These are phyloP conservation scores for Antheraea mylitta DNA, from an alignment of 1,140 invertebrate genomes.

Conservation along the genomic window DNA sequence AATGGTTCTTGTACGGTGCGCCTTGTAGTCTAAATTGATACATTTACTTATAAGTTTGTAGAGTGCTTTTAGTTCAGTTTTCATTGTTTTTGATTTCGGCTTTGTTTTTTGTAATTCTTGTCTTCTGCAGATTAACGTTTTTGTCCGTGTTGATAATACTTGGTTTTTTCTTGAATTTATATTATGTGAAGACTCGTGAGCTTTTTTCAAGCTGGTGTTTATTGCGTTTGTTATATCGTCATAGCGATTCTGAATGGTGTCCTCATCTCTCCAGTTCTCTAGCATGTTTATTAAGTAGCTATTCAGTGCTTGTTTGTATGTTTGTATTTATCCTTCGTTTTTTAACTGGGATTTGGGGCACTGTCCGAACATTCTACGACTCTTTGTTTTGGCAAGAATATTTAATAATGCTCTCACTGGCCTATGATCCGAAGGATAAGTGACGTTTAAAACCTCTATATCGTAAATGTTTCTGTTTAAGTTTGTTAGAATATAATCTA, in stretches of 20 bases:
- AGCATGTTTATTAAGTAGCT: no score
- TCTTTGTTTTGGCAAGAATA: no score
- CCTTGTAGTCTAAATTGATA: constrained; percentile 24
- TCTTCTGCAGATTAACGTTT: constrained; percentile 20
- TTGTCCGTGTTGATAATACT: constrained; percentile 14
- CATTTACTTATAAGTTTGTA: constrained; percentile 25
- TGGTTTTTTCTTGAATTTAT: constrained; percentile 5
- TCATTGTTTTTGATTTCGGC: constrained; percentile 21
- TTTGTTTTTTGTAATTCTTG: constrained; percentile 23
- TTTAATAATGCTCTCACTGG: no score
- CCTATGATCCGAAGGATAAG: constrained; percentile 17
- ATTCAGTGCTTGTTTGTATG: no score
- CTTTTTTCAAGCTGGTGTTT: constrained; percentile 12
- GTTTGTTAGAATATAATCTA: constrained; percentile 28
- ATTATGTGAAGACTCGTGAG: background rate
- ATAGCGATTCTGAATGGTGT: constrained; percentile 7
- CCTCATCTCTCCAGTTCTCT: no score
- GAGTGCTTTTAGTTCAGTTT: constrained; percentile 26
- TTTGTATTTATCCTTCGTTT: constrained; percentile 21
- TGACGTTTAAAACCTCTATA: constrained; percentile 24
- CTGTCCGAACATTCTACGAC: constrained; percentile 12
- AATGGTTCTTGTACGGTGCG: constrained; percentile 18
- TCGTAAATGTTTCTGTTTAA: constrained; percentile 11
- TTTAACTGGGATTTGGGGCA: constrained; percentile 19
- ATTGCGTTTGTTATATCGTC: constrained; percentile 2